Conservation (phyloP, 2,797 vertebrate species). For the Apogon hyalosoma region DNA sequence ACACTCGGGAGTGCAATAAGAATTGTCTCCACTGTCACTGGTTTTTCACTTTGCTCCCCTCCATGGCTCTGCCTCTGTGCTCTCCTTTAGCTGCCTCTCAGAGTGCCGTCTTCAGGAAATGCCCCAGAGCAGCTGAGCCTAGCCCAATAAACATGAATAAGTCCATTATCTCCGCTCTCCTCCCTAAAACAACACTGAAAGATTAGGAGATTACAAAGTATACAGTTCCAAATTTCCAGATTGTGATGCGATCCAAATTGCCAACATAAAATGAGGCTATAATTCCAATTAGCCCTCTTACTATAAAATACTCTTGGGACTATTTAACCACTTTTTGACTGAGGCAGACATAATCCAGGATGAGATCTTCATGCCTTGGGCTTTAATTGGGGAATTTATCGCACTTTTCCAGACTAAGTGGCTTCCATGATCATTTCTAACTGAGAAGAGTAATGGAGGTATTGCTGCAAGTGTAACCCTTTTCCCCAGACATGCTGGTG, state of each 20-base stretch:
- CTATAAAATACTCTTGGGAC: constrained; percentile 4
- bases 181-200: constrained; percentile 30
- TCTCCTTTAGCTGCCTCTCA: constrained; percentile 18
- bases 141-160: constrained; percentile 63
- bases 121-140: constrained; percentile 45
- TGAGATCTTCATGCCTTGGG: constrained; percentile 2
- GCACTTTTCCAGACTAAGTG: constrained; percentile 6
- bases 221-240: constrained; percentile 29
- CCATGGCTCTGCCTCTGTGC: background rate
- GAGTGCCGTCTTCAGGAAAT: constrained; percentile 62
- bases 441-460: constrained; percentile 11
- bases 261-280: constrained; percentile 18
- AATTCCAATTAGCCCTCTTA: constrained; percentile 18
- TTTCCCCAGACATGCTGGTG: constrained; percentile 16
- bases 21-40: constrained; percentile 40
- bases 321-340: constrained; percentile 15
- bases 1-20: constrained; percentile 5
- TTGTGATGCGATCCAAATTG: constrained; percentile 18
- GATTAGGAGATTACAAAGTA: constrained; percentile 46
- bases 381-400: constrained; percentile 1
- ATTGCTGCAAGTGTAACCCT: constrained; percentile 18
- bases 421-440: constrained; percentile 6
- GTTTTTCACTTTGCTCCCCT: constrained; percentile 43
- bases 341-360: background rate
- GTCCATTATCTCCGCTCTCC: constrained; percentile 50